These are phyloP conservation scores for Aphodius sticticus DNA, from an alignment of 2,888 invertebrate species.

Conservation along the genomic window DNA sequence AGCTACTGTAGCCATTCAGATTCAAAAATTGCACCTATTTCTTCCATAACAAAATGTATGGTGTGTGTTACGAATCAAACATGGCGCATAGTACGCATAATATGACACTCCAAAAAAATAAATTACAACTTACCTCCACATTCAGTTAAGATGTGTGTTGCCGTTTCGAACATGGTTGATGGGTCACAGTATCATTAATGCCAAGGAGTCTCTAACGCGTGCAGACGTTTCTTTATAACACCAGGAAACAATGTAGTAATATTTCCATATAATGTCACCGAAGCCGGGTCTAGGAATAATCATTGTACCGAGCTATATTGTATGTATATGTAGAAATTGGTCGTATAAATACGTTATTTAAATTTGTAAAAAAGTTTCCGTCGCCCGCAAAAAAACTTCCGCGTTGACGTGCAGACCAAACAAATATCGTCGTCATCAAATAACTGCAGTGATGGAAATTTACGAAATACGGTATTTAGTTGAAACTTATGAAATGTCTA, in stretches of 20 bases:
- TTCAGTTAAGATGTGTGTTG: neutral
- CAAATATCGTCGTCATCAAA: no score
- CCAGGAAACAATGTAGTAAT: neutral
- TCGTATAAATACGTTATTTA: neutral
- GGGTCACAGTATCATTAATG: neutral
- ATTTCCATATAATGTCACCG: neutral
- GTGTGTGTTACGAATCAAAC: no score
- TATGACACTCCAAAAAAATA: neutral
- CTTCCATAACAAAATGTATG: no score
- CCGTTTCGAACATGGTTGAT: neutral
- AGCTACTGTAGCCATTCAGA: no score
- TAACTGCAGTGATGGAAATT: no score
- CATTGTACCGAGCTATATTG: neutral
- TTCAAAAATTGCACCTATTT: no score
- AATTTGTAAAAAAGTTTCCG: neutral
- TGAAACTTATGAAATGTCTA: no score
- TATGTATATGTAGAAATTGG: neutral
- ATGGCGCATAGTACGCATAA: no score
- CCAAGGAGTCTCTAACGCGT: neutral
- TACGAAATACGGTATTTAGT: no score
- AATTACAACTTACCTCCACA: slow-evolving; percentile 7
- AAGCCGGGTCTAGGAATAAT: neutral
- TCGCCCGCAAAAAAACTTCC: neutral
- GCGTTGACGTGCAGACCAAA: neutral
- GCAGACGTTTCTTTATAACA: neutral